Evolutionary conservation across 2,888 invertebrate genomes (phyloP), one percentile per base, ranked within the genome.

Genomic region (Eilema depressum): DNA sequence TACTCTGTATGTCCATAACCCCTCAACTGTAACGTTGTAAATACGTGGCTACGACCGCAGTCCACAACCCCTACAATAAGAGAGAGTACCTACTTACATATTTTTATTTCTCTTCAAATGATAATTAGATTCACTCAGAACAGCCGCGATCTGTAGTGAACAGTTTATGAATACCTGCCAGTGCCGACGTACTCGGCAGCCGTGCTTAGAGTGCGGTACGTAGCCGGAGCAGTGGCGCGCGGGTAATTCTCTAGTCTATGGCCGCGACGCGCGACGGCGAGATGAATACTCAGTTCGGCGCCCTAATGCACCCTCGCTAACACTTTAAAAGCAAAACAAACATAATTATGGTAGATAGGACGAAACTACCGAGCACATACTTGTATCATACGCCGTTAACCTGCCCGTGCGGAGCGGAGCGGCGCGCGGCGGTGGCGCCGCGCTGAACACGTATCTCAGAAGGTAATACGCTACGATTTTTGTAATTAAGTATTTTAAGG

Each of bases 321-420:
- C 64, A 68, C 8, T 75, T 71, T 76, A 64, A 70, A 75, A 79
- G 75, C 81, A 77, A 75, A 80, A 76, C 77, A 83, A 85, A 82
- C 78, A 80, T 79, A 75, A 79, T 81, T 81, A 82, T 72, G 75
- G 73, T 70, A 79, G 74, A 77, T 71, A 71, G 66, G 28, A 66
- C 63, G 33, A 70, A 72, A 66, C 28, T 59, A 77, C 56, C 30
- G 30, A 63, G 71, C 63, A 68, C 60, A 69, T 63, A 71, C 57
- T 63, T 65, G 59, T 59, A 20, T 8, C 33, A n/a, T 26, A 59
- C n/a, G 47, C 59, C 66, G 62, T 71, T 75, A 33, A 28, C 26
- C 47, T 20, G 5, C 47, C 12, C 20, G 17, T 53, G 25, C 14
- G 17, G 1, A 12, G 41, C 14, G 17, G 5, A 3, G 5, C 28